Percentiles rank a stretch among this genome's conserved stretches.
These are phyloP conservation scores for Protonibea diacanthus DNA, from an alignment of 2,797 vertebrate species.

Conservation along the genomic window DNA sequence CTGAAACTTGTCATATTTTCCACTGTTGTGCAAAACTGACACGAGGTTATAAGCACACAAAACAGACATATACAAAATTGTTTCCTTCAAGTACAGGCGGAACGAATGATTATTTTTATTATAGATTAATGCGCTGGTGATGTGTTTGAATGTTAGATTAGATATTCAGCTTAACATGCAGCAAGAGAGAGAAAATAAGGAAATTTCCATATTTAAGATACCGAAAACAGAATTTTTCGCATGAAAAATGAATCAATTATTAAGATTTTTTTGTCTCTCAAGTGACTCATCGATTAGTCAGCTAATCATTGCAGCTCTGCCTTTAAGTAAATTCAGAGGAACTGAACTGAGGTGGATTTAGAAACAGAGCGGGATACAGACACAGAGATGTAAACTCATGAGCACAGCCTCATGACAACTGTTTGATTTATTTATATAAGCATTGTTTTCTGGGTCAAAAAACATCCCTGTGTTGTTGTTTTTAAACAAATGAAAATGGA, in stretches of 20 bases:
- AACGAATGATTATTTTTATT: too few species aligned
- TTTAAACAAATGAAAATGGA: conserved; percentile 2
- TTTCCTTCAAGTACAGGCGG: not conserved
- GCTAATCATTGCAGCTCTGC: too few species aligned
- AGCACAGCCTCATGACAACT: not conserved
- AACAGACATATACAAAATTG: not conserved
- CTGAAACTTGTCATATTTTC: conserved; percentile 2
- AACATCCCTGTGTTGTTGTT: not conserved
- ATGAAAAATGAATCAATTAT: too few species aligned
- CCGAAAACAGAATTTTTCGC: too few species aligned
- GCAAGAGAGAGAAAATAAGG: too few species aligned
- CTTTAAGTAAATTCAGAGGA: not conserved
- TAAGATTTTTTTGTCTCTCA: too few species aligned
- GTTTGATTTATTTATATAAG: conserved; percentile 3
- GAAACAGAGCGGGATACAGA: not conserved
- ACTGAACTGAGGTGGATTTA: conserved; percentile 1
- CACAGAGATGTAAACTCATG: not conserved
- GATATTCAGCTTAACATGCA: too few species aligned
- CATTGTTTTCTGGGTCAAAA: not conserved
- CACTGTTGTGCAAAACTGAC: conserved; percentile 1
- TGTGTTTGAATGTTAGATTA: too few species aligned
- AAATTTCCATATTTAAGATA: too few species aligned
- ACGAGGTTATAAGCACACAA: not conserved
- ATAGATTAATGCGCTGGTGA: too few species aligned
- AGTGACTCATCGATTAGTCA: too few species aligned